Evolutionary conservation across 2,113 vertebrate species (phyloP).

Genomic region (Peromyscus polionotus): DNA sequence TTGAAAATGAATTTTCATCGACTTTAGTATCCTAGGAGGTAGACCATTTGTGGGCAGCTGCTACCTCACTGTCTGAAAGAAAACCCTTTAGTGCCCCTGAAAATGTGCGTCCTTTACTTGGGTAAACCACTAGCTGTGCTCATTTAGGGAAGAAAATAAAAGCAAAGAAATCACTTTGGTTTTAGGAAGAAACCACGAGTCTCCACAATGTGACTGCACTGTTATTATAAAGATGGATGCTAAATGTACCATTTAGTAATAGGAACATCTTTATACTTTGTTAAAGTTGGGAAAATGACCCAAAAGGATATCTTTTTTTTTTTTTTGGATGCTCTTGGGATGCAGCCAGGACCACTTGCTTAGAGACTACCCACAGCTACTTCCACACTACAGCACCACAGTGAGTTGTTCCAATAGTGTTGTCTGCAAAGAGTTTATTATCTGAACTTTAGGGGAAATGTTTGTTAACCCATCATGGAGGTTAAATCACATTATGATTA

Average conservation of each 20-base stretch:
- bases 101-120: not conserved
- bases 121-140: not conserved
- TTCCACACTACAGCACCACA: not conserved
- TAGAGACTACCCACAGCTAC: not conserved
- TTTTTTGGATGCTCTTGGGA: not conserved
- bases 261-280: not conserved
- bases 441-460: not conserved
- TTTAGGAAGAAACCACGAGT: not conserved
- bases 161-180: not conserved
- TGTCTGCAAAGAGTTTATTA: not conserved
- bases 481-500: not conserved
- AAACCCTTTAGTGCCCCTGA: not conserved
- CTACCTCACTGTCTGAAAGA: not conserved
- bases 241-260: not conserved
- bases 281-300: not conserved
- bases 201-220: not conserved
- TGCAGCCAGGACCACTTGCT: not conserved
- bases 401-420: not conserved
- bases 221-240: not conserved
- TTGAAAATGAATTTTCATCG: not conserved
- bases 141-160: not conserved
- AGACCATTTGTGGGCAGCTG: not conserved
- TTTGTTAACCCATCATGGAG: not conserved
- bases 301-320: slow-evolving; percentile 5
- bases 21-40: not conserved